Percentiles rank a stretch among this genome's conserved stretches.
Conservation (phyloP, 2,113 vertebrate genomes). For the Dicaeum eximium region DNA sequence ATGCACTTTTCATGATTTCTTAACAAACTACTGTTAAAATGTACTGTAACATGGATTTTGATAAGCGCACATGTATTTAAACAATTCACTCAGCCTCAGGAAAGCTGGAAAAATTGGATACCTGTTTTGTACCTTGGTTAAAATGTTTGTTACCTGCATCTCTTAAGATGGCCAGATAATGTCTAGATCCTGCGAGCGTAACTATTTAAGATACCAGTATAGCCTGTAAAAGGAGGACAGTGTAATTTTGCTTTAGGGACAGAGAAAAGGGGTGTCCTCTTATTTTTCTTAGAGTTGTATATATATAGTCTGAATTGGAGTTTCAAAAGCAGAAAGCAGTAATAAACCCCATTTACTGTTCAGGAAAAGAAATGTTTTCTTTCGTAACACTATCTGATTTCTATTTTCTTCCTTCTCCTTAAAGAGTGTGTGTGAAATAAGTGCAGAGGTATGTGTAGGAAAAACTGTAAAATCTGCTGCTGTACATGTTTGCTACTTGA, state of each 20-base stretch:
- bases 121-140: constrained; percentile 54
- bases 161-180: constrained; percentile 5
- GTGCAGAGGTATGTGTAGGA: constrained; percentile 29
- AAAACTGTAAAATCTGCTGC: constrained; percentile 43
- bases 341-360: constrained; percentile 19
- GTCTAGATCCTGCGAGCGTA: background rate
- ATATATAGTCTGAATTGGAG: background rate
- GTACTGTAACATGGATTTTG: constrained; percentile 66
- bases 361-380: constrained; percentile 17
- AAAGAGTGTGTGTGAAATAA: background rate
- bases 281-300: background rate
- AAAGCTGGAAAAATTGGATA: constrained; percentile 59
- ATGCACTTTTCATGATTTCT: constrained; percentile 70
- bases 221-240: background rate
- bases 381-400: constrained; percentile 22
- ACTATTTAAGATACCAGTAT: background rate
- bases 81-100: constrained; percentile 65
- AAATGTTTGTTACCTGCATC: constrained; percentile 36
- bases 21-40: constrained; percentile 66
- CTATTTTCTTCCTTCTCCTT: constrained; percentile 34
- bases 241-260: background rate
- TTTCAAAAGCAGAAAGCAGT: constrained; percentile 11
- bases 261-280: background rate
- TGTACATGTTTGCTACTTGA: constrained; percentile 61
- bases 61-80: constrained; percentile 67